Evolutionary conservation across 2,113 vertebrate genomes (phyloP).

Genomic region (Montifringilla adamsi): DNA sequence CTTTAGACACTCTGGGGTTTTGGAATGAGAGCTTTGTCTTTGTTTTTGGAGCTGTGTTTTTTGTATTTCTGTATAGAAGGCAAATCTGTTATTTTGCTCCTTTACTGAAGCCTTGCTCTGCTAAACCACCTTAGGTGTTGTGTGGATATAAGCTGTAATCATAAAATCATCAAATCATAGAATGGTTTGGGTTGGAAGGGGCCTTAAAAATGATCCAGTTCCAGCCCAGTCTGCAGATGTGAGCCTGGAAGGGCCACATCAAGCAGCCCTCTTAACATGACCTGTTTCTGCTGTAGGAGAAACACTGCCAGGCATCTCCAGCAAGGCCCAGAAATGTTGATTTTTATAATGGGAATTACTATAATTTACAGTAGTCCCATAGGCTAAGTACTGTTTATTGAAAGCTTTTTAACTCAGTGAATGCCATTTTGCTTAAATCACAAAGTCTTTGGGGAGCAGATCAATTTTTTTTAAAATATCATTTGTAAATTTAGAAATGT

Average conservation of each 20-base stretch:
- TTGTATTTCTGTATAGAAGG: background rate
- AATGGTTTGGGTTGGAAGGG: background rate
- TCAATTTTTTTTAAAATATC: background rate
- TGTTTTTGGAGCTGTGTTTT: background rate
- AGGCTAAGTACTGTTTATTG: background rate
- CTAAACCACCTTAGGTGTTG: background rate
- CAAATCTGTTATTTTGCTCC: background rate
- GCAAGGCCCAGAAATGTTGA: background rate
- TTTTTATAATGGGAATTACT: background rate
- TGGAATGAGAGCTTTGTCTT: background rate
- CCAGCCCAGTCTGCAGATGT: background rate
- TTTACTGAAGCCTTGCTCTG: background rate
- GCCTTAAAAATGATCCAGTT: background rate
- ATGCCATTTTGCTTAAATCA: background rate
- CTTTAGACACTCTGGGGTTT: background rate
- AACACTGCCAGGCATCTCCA: background rate
- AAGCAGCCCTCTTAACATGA: background rate
- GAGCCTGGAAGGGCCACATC: background rate
- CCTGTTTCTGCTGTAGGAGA: background rate
- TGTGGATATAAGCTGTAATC: background rate
- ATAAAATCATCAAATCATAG: background rate
- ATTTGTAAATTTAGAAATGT: background rate
- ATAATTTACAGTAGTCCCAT: background rate
- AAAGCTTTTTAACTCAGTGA: background rate
- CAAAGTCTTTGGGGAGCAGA: background rate